Percentiles rank a stretch among this genome's conserved stretches.
phyloP scores from a whole-genome alignment of 2,888 invertebrate species.

The Psylliodes chrysocephalus region DNA sequence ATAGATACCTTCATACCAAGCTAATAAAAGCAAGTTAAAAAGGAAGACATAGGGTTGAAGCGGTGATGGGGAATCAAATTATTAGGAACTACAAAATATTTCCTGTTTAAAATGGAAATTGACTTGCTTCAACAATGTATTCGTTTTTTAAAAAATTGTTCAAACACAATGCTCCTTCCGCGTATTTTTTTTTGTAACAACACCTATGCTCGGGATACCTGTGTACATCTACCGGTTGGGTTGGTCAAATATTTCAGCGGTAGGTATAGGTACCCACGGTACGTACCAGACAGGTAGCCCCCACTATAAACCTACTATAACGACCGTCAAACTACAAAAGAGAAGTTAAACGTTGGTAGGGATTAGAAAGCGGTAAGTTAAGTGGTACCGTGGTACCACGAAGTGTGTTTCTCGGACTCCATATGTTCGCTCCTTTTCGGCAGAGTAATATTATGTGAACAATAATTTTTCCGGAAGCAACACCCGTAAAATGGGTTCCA shows the following conservation, averaged over 20 bases:
- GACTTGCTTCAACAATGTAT: too few relatives aligned
- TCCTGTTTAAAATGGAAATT: too few relatives aligned
- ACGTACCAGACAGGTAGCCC: neutral
- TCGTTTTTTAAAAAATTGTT: too few relatives aligned
- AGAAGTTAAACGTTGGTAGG: constrained; percentile 25
- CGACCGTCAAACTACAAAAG: constrained; percentile 22
- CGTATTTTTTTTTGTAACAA: too few relatives aligned
- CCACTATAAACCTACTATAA: constrained; percentile 9
- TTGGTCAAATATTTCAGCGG: neutral
- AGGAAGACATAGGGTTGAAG: too few relatives aligned
- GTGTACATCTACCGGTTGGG: too few relatives aligned
- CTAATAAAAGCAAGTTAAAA: too few relatives aligned
- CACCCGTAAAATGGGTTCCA: constrained; percentile 78
- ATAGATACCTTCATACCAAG: too few relatives aligned
- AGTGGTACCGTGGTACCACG: constrained; percentile 28
- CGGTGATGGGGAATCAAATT: too few relatives aligned
- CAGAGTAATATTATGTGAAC: constrained; percentile 21
- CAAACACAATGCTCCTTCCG: too few relatives aligned
- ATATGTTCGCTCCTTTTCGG: constrained; percentile 17
- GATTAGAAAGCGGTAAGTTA: constrained; percentile 33
- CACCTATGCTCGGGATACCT: too few relatives aligned
- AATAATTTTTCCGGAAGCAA: neutral
- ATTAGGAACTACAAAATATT: too few relatives aligned
- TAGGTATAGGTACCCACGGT: neutral
- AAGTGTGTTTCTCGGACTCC: constrained; percentile 23